Percentiles rank a stretch among this genome's conserved stretches.
These are phyloP conservation scores for Timandra comae DNA, from an alignment of 2,888 invertebrate species.

Conservation along the genomic window DNA sequence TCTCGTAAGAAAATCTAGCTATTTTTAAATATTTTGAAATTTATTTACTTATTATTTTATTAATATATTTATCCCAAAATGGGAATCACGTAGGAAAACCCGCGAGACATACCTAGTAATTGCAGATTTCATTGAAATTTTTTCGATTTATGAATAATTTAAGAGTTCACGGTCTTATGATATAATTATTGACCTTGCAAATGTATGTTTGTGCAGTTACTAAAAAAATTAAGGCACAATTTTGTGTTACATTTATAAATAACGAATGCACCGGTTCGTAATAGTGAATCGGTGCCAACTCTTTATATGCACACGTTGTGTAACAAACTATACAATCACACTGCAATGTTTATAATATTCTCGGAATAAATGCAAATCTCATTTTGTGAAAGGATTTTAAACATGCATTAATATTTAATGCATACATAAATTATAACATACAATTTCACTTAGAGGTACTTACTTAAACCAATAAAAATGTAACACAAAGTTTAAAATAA, in stretches of 20 bases:
- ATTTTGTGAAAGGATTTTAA: constrained; percentile 13
- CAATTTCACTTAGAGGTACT: no score
- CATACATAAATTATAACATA: constrained; percentile 3
- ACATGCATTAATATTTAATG: constrained; percentile 4
- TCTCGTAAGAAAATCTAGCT: no score
- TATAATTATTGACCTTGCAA: neutral
- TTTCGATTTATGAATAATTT: no score
- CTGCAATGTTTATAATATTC: constrained; percentile 8
- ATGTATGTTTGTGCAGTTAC: constrained; percentile 1
- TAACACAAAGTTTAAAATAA: no score
- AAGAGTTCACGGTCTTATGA: constrained; percentile 3
- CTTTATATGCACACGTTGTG: constrained; percentile 6
- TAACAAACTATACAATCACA: constrained; percentile 2
- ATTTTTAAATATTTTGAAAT: no score
- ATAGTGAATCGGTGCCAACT: constrained; percentile 30
- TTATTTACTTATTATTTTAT: no score
- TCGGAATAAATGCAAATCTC: constrained; percentile 9
- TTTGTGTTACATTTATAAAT: constrained; percentile 2
- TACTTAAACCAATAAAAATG: no score
- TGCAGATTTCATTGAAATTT: no score
- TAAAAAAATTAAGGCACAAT: neutral
- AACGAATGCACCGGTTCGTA: constrained; percentile 23
- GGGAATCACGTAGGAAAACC: no score
- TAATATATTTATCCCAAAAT: no score
- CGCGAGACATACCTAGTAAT: no score